Evolutionary conservation across 2,113 vertebrate species (phyloP), one percentile per base, ranked within the genome.

Genomic region (Pluvianellus socialis): DNA sequence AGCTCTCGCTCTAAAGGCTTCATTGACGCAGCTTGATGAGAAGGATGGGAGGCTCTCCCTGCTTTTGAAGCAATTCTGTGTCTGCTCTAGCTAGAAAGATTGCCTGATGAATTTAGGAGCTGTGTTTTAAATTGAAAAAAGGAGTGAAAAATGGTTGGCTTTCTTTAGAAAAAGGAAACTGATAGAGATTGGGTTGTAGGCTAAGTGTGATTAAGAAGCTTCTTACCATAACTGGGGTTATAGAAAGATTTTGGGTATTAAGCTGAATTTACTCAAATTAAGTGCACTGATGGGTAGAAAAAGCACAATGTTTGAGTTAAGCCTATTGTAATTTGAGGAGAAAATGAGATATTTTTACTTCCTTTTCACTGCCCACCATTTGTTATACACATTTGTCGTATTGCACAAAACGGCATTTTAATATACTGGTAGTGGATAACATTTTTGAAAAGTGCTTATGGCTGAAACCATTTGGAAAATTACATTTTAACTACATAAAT

Each of bases 401-500:
- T 55, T 77, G 63, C 49, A 76, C 12, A 79, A 87, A 96, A 88
- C 70, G 20, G 3, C 38, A 67, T 82, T 85, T 93, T 67, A 88
- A 85, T 70, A 76, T 58, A 28, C 38, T 77, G 16, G 8, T 28
- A 83, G n/a, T 8, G 14, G 67, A 50, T 90, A 74, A 55, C 1
- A 44, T 32, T 79, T 94, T 90, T 86, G 32, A 66, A 73, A 95
- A 92, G 17, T 23, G 7, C 20, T 94, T 86, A 33, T 86, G 71
- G 47, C 45, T 73, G 63, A 80, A 95, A 38, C 38, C 32, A 62
- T 70, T 90, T 94, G 33, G 85, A 92, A 94, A 95, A 86, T 55
- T 70, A 62, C 4, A 33, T 86, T 94, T 85, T 58, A 79, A 65
- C 33, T 52, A 7, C 32, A 21, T 66, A 67, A 73, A 62, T 62